These are phyloP conservation scores for Jacana jacana DNA, from an alignment of 2,113 vertebrate species.

Conservation along the genomic window DNA sequence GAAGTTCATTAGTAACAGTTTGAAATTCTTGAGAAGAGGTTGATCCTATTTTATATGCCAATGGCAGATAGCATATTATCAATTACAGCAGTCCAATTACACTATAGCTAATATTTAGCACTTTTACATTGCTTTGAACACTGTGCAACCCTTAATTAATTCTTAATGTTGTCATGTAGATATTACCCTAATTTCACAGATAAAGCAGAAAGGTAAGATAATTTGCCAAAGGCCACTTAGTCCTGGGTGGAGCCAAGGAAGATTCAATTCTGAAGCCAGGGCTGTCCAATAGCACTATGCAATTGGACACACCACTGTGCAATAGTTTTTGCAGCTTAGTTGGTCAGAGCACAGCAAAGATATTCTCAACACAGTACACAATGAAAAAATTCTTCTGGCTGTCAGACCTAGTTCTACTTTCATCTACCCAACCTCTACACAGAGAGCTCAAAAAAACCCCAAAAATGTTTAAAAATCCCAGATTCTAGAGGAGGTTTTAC, in stretches of 20 bases:
- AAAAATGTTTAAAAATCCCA: background rate
- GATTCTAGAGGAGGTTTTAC: background rate
- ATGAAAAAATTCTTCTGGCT: background rate
- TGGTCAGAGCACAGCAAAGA: background rate
- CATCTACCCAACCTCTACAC: background rate
- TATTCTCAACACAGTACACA: background rate
- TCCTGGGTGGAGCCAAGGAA: background rate
- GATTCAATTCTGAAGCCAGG: background rate
- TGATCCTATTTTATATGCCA: constrained; percentile 23
- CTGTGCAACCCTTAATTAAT: constrained; percentile 24
- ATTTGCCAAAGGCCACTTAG: background rate
- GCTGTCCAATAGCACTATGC: background rate
- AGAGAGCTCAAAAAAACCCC: background rate
- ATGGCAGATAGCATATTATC: background rate
- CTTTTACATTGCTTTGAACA: constrained; percentile 4
- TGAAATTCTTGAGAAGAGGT: constrained; percentile 24
- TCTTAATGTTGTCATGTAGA: background rate
- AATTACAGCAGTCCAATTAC: constrained; percentile 31
- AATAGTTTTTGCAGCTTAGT: background rate
- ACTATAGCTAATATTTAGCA: constrained; percentile 23
- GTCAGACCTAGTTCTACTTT: background rate
- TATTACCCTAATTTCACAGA: constrained; percentile 16
- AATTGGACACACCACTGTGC: background rate
- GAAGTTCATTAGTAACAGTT: constrained; percentile 44
- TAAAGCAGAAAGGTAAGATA: background rate